Evolutionary conservation across 2,888 invertebrate species (phyloP).

Genomic region (Zootermopsis nevadensis): DNA sequence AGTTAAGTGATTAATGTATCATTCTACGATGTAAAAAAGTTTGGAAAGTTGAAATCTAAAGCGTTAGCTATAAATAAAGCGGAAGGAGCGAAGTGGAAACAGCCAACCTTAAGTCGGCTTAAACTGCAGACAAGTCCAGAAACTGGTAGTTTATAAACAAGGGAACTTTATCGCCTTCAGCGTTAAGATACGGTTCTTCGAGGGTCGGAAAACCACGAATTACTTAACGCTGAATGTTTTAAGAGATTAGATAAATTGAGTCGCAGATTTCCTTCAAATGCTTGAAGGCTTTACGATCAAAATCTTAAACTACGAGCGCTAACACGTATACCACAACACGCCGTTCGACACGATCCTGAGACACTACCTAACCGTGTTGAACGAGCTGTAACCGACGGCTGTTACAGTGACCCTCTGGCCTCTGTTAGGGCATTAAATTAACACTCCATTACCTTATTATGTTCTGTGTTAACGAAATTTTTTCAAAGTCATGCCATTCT

Average conservation of each 20-base stretch:
- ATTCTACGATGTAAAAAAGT: conserved; percentile 9
- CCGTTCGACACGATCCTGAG: no score
- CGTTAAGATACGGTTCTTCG: not conserved
- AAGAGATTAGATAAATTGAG: not conserved
- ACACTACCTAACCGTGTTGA: no score
- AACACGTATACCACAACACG: no score
- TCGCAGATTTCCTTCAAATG: no score
- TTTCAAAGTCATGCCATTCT: no score
- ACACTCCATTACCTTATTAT: no score
- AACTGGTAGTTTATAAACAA: conserved; percentile 1
- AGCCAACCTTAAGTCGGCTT: not conserved
- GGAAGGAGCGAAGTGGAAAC: conserved; percentile 26
- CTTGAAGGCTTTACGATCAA: no score
- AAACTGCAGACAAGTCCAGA: conserved; percentile 8
- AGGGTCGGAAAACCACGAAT: not conserved
- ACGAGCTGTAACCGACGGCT: no score
- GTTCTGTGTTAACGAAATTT: no score
- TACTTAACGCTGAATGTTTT: not conserved
- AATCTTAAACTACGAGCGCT: no score
- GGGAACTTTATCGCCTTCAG: not conserved
- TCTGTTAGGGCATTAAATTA: no score
- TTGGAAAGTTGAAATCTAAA: conserved; percentile 22
- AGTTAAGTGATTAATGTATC: conserved; percentile 40
- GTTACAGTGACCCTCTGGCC: no score
- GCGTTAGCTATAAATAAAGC: conserved; percentile 20